These are phyloP conservation scores for Lithobates pipiens DNA, from an alignment of 2,797 vertebrate species.

Conservation along the genomic window DNA sequence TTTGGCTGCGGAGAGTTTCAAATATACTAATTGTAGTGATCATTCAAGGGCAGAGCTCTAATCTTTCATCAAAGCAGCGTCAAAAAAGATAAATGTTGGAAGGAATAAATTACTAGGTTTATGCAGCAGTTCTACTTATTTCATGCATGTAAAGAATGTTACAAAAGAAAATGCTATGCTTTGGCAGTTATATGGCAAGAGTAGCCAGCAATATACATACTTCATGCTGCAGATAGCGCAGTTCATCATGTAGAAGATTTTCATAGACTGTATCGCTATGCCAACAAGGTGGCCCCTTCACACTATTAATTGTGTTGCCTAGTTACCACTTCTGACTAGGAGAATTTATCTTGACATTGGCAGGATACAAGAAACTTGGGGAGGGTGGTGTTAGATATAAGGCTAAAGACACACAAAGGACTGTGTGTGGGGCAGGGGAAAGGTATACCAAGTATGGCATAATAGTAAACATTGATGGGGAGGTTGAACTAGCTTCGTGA, in stretches of 20 bases:
- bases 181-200: not conserved
- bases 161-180: not conserved
- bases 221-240: not conserved
- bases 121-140: not conserved
- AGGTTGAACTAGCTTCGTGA: not conserved
- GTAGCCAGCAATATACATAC: not conserved
- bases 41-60: not conserved
- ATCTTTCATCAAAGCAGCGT: not conserved
- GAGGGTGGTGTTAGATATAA: not conserved
- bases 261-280: conserved; percentile 5
- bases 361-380: not conserved
- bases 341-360: not conserved
- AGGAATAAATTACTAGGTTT: not conserved
- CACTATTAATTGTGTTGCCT: conserved; percentile 19
- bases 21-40: not conserved
- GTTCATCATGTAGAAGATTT: not conserved
- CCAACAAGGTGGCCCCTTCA: conserved; percentile 12
- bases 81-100: not conserved
- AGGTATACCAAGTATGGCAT: not conserved
- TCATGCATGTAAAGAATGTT: not conserved
- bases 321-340: conserved; percentile 2
- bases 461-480: not conserved
- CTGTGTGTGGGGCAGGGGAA: not conserved
- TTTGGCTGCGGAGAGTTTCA: not conserved
- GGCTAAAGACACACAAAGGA: not conserved